Evolutionary conservation across 1,140 invertebrate genomes (phyloP), one percentile per base, ranked within the genome.

Genomic region (Gerris buenoi): DNA sequence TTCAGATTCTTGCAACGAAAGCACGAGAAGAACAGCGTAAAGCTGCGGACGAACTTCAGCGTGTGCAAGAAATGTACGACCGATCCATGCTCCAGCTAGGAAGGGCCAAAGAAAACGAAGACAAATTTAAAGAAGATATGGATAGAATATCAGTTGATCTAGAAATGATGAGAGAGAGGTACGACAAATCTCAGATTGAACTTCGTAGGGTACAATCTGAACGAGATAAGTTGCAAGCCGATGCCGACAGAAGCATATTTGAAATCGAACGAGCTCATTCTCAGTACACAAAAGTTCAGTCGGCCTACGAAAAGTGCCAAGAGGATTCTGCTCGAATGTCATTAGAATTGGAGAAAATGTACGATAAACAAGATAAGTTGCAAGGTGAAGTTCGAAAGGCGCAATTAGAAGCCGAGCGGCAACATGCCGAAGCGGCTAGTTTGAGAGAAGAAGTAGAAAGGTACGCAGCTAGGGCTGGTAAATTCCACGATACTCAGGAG

Each of bases 41-140:
- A 74, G 76, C 90, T 1, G 89, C 92, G 77, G 91, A 94, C 70
- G 91, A 95, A 74, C 78, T 89, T 62, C 81, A 88, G 56, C 84
- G 88, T 56, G 76, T 92, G 25, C 89, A 93, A 75, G 91, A 95
- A 77, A 84, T 91, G 78, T 92, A 92, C 75, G 91, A 95, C 72
- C 81, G 91, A 57, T 85, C 90, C 0, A 84, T 88, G 5, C 78
- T 93, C 56, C 91, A 95, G 74, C 79, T 95, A 0, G 86, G 85
- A 64, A 83, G 92, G 71, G 86, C 88, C 25, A 92, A 93, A 75
- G 93, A 95, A 75, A 83, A 86, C 71, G 93, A 95, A 79, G 92
- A 95, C 70, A 94, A 95, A 75, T 86, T 89, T 13, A 91, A 93
- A 75, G 89, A 90, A 73, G 91, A 93, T 71, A 81, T 93, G 68